Conservation (phyloP, 2,113 vertebrate genomes). For the Phalacrocorax brasilianus region DNA sequence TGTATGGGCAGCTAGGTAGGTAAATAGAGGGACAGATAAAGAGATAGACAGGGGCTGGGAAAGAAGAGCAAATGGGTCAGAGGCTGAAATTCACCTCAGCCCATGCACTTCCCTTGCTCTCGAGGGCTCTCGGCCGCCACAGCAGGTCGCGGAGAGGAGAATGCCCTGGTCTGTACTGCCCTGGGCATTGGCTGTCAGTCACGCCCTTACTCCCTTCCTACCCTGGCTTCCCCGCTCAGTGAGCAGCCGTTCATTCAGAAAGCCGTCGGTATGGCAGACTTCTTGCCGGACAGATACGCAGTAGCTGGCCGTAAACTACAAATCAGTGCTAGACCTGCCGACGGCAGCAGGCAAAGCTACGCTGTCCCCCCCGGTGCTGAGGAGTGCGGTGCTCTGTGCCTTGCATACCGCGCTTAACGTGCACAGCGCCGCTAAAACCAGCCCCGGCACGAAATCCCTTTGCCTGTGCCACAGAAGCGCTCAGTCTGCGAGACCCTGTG, state of each 20-base stretch:
- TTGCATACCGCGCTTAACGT: accelerated
- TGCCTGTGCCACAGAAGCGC: neutral
- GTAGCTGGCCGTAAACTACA: too few relatives aligned
- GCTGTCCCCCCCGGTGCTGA: neutral
- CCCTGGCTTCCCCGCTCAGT: neutral
- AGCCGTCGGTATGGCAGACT: neutral
- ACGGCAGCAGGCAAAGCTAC: neutral
- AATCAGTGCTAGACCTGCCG: neutral
- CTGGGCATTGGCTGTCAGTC: neutral
- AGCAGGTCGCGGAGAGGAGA: neutral
- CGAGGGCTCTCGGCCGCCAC: neutral
- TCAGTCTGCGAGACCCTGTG: neutral
- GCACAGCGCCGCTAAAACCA: neutral
- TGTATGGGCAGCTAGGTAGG: neutral
- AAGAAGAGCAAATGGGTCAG: neutral
- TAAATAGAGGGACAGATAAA: neutral
- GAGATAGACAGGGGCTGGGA: neutral
- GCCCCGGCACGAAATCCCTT: neutral
- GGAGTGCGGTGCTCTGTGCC: accelerated
- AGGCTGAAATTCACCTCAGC: neutral
- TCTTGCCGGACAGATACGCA: neutral
- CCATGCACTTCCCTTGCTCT: too few relatives aligned
- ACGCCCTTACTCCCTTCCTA: neutral
- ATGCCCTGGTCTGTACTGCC: neutral
- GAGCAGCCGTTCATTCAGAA: neutral